A percentile compares a stretch with the other conserved stretches of the same genome.
Evolutionary conservation across 1,140 invertebrate species (phyloP).

Genomic region (Callitettix versicolor): DNA sequence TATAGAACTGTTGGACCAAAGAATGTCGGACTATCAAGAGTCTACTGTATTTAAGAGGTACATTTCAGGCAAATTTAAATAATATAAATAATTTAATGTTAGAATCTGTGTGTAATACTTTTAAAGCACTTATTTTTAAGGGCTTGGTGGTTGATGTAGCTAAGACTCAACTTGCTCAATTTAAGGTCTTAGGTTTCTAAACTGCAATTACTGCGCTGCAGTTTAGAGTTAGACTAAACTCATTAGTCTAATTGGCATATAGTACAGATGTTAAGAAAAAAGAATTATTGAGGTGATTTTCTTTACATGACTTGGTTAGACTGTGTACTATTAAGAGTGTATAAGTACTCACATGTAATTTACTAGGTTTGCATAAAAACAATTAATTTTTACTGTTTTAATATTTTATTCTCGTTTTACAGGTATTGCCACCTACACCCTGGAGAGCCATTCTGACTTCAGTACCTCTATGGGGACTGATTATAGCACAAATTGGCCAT

Average conservation of each 20-base stretch:
- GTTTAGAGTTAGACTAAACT: background rate
- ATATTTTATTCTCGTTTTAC: constrained; percentile 4
- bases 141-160: background rate
- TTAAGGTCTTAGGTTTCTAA: background rate
- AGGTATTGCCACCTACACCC: constrained; percentile 33
- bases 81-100: no score
- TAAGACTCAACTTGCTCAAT: background rate
- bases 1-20: no score
- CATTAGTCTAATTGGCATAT: no score
- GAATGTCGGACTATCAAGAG: no score
- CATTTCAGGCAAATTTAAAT: no score
- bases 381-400: background rate
- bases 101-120: no score
- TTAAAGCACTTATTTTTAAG: no score
- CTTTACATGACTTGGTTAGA: background rate
- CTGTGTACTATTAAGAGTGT: background rate
- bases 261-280: no score
- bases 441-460: constrained; percentile 54
- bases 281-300: no score
- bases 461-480: constrained; percentile 51
- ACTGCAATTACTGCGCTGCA: background rate
- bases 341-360: no score
- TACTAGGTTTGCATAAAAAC: no score
- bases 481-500: constrained; percentile 63
- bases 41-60: no score